Evolutionary conservation across 2,888 invertebrate species (phyloP), one percentile per base, ranked within the genome.

Genomic region (Cantharis lateralis): DNA sequence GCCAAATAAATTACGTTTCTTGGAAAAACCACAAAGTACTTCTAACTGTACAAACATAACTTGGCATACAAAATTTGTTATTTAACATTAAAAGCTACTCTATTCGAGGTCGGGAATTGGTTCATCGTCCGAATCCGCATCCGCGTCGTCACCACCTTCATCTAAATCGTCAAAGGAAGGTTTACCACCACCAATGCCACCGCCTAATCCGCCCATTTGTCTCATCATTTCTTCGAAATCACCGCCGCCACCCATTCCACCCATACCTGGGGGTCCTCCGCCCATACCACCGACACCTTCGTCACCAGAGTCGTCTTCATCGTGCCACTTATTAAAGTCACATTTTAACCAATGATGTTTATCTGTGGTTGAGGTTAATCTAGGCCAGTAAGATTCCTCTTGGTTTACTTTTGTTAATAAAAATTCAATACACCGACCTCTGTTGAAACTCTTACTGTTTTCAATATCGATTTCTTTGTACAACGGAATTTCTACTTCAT

Each of bases 311-410:
- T 98, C 98, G 85, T 96, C 96, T 89, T 99, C 98, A 89, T 98
- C 98, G 89, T 93, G 94, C 98, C 98, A 99, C 90, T 98, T 98
- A 87, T 96, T 96, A 88, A 99, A 99, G 87, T 99, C 98, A 84
- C 98, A 95, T 91, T 98, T 98, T 83, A 99, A 91, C 94, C 98
- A 98, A 88, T 98, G 98, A 83, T 94, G 93, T 90, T 98, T 98
- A 88, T 93, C 94, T 81, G 88, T 95, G 84, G 95, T 95, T 87
- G 95, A 95, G 75, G 96, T 95, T 83, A 98, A 90, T 81, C 94
- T 91, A 72, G 96, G 94, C 98, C 98, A 98, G 88, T 93, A 98
- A 0, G 95, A 91, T 78, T 94, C 95, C 70, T 91, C 91, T 81
- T 91, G 91, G 80, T 89, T 89, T 66, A 86, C 90, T 88, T 95